A percentile compares a stretch with the other conserved stretches of the same genome.
These are phyloP conservation scores for Aporrectodea caliginosa DNA, from an alignment of 1,140 invertebrate species.

Conservation along the genomic window DNA sequence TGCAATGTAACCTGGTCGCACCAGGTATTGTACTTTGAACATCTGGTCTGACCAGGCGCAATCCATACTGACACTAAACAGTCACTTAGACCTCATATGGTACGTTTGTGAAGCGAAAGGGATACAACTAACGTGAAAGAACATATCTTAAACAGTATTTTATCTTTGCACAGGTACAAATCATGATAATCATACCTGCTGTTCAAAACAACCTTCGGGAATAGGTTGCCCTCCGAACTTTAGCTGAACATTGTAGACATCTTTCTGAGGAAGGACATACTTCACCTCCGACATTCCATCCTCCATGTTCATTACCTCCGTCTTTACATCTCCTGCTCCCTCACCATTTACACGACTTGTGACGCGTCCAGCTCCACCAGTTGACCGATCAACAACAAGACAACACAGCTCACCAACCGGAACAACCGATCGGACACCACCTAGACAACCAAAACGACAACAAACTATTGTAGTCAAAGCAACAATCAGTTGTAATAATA, in stretches of 20 bases:
- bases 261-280: constrained; percentile 69
- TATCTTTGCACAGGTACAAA: no score
- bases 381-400: neutral
- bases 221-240: constrained; percentile 78
- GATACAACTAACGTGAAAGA: no score
- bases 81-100: no score
- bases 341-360: neutral
- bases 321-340: neutral
- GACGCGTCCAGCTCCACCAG: constrained; percentile 64
- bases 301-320: neutral
- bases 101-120: no score
- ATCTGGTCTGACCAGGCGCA: no score
- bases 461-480: no score
- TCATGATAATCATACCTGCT: constrained; percentile 17
- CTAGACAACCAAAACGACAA: no score
- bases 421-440: neutral
- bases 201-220: constrained; percentile 68
- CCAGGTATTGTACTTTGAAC: no score
- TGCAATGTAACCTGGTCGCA: no score
- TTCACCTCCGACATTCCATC: constrained; percentile 43
- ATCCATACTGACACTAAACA: no score
- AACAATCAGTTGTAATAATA: no score
- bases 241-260: constrained; percentile 73
- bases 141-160: no score
- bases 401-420: neutral